Conservation (phyloP, 2,888 invertebrate species). For the Crepidodera aurea region DNA sequence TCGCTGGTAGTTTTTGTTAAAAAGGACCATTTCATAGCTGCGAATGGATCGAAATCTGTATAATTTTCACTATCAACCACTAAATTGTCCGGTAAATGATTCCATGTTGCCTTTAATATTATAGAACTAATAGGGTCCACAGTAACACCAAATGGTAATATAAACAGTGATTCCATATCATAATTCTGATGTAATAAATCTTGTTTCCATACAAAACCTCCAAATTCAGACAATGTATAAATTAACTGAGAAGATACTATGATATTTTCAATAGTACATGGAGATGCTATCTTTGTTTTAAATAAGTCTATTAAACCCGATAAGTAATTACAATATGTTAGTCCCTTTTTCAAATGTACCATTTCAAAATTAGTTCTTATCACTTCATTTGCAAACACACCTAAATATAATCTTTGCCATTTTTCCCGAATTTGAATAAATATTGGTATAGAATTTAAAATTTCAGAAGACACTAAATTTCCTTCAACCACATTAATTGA, state of each 20-base stretch:
- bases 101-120: constrained; percentile 85
- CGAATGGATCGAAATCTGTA: constrained; percentile 85
- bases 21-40: constrained; percentile 82
- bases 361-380: constrained; percentile 87
- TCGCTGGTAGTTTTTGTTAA: constrained; percentile 72
- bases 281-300: constrained; percentile 84
- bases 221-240: constrained; percentile 66
- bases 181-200: constrained; percentile 66
- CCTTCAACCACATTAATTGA: constrained; percentile 83
- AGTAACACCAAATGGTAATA: constrained; percentile 85
- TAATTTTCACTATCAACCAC: constrained; percentile 88
- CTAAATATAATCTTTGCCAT: constrained; percentile 82
- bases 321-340: constrained; percentile 83
- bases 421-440: constrained; percentile 87
- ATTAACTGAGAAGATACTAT: constrained; percentile 78
- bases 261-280: constrained; percentile 68
- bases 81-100: constrained; percentile 82
- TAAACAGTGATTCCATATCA: constrained; percentile 64
- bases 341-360: constrained; percentile 83
- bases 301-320: constrained; percentile 86
- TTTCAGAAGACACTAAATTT: constrained; percentile 74
- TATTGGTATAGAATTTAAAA: constrained; percentile 83
- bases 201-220: constrained; percentile 70
- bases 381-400: constrained; percentile 79
- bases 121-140: constrained; percentile 83